Evolutionary conservation across 2,113 vertebrate genomes (phyloP), one percentile per base, ranked within the genome.

Genomic region (Podiceps cristatus): DNA sequence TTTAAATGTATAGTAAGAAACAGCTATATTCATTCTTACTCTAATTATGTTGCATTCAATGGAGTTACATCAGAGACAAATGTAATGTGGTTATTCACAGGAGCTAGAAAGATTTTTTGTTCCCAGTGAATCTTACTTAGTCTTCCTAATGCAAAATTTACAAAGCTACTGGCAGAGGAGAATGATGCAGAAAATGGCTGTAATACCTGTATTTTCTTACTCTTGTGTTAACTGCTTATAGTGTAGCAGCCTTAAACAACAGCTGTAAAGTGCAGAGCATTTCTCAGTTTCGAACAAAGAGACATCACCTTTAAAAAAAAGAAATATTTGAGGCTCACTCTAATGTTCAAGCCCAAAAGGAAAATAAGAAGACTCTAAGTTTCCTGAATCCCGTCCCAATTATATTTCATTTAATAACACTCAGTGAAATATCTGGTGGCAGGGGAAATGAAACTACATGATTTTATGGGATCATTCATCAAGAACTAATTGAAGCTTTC

Each of bases 401-500:
- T 98, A 98, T 98, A 98, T 97, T 98, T 98, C 98, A 97, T 98
- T 98, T 99, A 99, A 99, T 98, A 99, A 98, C 98, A 98, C 98
- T 99, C 98, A 98, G 98, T 98, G 98, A 99, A 98, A 99, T 99
- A 99, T 99, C 99, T 98, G 96, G 98, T 98, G 98, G 98, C 99
- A 98, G 98, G 98, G 99, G 99, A 99, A 99, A 99, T 99, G 99
- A 99, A 99, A 99, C 98, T 98, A 98, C 98, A 98, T 98, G 98
- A 98, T 99, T 99, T 99, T 99, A 99, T 99, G 98, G 98, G 98
- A 98, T 99, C 99, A 99, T 99, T 99, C 99, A 99, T 99, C 99
- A 99, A 99, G 99, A 99, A 99, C 99, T 99, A 99, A 99, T 99
- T 99, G 99, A 99, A 99, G 99, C 98, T 98, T 99, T 99, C 98